Evolutionary conservation across 2,797 vertebrate genomes (phyloP).

Genomic region (Danio jaintianensis): DNA sequence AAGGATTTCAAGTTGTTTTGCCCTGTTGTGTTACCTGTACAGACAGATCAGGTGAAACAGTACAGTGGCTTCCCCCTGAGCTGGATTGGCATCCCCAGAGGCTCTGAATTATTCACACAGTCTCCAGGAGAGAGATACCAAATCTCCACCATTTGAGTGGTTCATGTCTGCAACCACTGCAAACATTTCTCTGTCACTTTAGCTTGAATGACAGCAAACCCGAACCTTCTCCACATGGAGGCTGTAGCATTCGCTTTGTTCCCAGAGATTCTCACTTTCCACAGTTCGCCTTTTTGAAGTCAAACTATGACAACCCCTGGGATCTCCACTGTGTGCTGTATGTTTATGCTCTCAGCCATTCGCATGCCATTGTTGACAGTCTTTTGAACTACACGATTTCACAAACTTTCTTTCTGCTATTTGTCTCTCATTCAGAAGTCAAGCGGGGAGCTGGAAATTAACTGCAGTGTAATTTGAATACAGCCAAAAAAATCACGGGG

Average conservation of each 20-base stretch:
- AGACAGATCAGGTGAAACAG: not conserved
- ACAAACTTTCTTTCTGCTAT: constrained; percentile 49
- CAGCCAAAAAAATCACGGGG: constrained; percentile 12
- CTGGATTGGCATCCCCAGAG: constrained; percentile 35
- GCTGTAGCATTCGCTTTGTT: constrained; percentile 51
- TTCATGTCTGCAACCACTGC: constrained; percentile 34
- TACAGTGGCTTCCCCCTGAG: constrained; percentile 20
- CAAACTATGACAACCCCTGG: constrained; percentile 58
- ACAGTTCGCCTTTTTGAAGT: constrained; percentile 50
- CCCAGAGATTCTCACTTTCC: constrained; percentile 48
- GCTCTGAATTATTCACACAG: constrained; percentile 45
- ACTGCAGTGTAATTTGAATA: constrained; percentile 21
- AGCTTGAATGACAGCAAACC: constrained; percentile 52
- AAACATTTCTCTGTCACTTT: constrained; percentile 55
- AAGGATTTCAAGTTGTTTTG: constrained; percentile 8
- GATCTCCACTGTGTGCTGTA: constrained; percentile 57
- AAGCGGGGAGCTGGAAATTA: constrained; percentile 35
- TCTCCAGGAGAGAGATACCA: constrained; percentile 26
- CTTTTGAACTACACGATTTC: constrained; percentile 54
- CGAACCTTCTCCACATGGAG: constrained; percentile 42
- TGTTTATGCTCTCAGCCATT: constrained; percentile 63
- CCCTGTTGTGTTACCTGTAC: not conserved
- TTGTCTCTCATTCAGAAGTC: constrained; percentile 54
- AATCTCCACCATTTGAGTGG: constrained; percentile 44
- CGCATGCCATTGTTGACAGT: constrained; percentile 58